Evolutionary conservation across 1,140 invertebrate genomes (phyloP), one percentile per base, ranked within the genome.

Genomic region (Bradysia coprophila): DNA sequence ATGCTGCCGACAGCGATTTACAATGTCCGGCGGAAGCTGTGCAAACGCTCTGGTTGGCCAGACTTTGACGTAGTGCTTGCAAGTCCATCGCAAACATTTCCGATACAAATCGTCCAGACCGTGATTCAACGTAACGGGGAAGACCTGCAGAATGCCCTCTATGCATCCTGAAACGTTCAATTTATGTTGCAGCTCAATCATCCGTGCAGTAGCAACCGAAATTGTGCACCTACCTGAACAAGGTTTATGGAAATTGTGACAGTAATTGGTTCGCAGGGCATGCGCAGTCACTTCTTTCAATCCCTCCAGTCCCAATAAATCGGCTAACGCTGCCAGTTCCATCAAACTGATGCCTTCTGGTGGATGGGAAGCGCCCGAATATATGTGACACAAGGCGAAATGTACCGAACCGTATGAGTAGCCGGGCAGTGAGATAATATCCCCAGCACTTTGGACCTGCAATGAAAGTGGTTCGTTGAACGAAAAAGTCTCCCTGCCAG

Each of bases 371-470:
- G 83, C 77, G 3, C 88, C 89, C 47, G 86, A 89, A 51, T 94
- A 94, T 38, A 94, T 87, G 58, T 92, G 88, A 49, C 87, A 86
- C 38, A 94, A 57, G 0, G 85, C 81, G 65, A 92, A 91, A 59
- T 90, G 81, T 1, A 91, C 81, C 1, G 79, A 76, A 43, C 76
- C 76, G 46, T 82, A 86, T 2, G 80, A 84, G 57, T 73, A 90
- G 68, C 85, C 83, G 62, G 86, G 78, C 41, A 90, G 59, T 31
- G 76, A 76, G 43, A 93, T 87, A 21, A 83, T 73, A 56, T 86
- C 80, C 34, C 79, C 78, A 37, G 76, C 72, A 52, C 76, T 83
- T 51, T 89, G 78, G n/a, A n/a, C n/a, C n/a, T n/a, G n/a, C n/a
- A n/a, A n/a, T n/a, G n/a, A n/a, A n/a, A n/a, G n/a, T n/a, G n/a